Conservation (phyloP, 2,797 vertebrate species). For the Schizopygopsis malacanthus region DNA sequence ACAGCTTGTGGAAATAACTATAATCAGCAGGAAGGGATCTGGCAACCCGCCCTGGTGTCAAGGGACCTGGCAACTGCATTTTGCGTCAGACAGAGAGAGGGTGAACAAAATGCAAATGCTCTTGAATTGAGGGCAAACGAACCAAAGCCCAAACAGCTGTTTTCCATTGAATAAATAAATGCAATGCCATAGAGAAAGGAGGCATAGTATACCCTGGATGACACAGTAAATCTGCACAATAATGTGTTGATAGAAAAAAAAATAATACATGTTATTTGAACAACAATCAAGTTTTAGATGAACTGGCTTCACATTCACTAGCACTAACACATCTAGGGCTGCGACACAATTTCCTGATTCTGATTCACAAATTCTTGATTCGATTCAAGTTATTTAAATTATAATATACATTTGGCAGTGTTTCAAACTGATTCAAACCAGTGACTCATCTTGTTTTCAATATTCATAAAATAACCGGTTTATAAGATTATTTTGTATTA, state of each 20-base stretch:
- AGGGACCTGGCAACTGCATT: slow-evolving; percentile 58
- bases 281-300: not conserved
- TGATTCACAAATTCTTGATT: not conserved
- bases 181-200: not conserved
- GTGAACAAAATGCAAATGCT: slow-evolving; percentile 66
- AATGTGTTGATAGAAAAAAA: not conserved
- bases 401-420: not conserved
- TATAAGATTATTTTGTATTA: not conserved
- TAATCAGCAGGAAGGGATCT: slow-evolving; percentile 72
- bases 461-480: not conserved
- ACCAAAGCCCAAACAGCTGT: slow-evolving; percentile 71
- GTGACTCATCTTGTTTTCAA: not conserved
- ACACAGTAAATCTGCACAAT: not conserved
- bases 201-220: not conserved
- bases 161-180: slow-evolving; percentile 65
- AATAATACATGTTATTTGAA: not conserved
- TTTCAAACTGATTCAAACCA: not conserved
- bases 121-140: slow-evolving; percentile 46
- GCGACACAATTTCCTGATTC: not conserved
- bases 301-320: not conserved
- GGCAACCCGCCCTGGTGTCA: slow-evolving; percentile 61
- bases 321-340: too few species aligned
- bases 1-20: slow-evolving; percentile 79
- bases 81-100: slow-evolving; percentile 63
- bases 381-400: not conserved